Conservation (phyloP, 2,888 invertebrate genomes). For the Parelbella ahira region DNA sequence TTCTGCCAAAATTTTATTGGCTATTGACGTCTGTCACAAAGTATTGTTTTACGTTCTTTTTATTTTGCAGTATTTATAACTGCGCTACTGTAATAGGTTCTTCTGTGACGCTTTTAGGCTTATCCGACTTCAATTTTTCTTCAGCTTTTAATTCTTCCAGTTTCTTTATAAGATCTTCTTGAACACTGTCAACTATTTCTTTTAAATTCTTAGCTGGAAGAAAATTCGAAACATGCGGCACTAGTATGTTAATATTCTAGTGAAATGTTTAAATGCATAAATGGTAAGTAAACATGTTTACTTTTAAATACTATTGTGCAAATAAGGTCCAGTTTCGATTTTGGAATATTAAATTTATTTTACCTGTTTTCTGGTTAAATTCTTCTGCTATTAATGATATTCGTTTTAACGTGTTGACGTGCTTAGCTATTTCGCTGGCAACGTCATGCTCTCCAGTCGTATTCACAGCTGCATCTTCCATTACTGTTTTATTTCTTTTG, state of each 20-base stretch:
- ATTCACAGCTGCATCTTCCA: constrained; percentile 53
- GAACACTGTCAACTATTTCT: constrained; percentile 71
- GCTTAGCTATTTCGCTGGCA: constrained; percentile 59
- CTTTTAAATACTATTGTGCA: too few relatives aligned
- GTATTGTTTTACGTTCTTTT: constrained; percentile 21
- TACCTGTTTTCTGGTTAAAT: constrained; percentile 72
- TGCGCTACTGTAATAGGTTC: constrained; percentile 17
- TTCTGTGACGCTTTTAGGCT: constrained; percentile 25
- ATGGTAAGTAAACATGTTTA: too few relatives aligned
- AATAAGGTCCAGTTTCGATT: too few relatives aligned
- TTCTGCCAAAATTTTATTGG: too few relatives aligned
- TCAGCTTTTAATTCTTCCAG: constrained; percentile 60
- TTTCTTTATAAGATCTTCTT: constrained; percentile 66
- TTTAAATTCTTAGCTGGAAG: constrained; percentile 67
- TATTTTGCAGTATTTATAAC: constrained; percentile 18
- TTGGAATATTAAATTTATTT: too few relatives aligned
- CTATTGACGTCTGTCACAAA: constrained; percentile 6
- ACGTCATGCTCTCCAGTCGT: constrained; percentile 57
- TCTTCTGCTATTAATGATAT: constrained; percentile 75
- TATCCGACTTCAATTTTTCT: constrained; percentile 36
- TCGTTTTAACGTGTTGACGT: constrained; percentile 59
- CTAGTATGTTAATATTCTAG: too few relatives aligned
- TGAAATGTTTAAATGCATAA: too few relatives aligned
- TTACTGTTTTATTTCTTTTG: constrained; percentile 37
- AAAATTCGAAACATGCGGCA: too few relatives aligned